These are phyloP conservation scores for Oeneis ivallda DNA, from an alignment of 2,888 invertebrate genomes.

Conservation along the genomic window DNA sequence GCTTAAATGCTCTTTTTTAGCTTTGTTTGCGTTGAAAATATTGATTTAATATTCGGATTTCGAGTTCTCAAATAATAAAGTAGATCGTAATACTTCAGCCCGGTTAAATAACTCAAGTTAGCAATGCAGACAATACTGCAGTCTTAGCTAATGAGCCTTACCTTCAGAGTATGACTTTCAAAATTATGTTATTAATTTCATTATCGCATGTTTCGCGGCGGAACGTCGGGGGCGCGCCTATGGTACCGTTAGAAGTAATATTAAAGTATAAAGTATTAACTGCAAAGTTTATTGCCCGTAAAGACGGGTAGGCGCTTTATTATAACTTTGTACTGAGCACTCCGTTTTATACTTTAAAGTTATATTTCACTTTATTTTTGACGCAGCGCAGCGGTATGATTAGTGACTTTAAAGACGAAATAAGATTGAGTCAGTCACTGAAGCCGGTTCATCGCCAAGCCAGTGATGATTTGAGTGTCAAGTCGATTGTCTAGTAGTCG, in stretches of 20 bases:
- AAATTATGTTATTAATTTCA: slow-evolving; percentile 23
- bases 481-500: too few relatives aligned
- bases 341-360: slow-evolving; percentile 17
- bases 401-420: neutral
- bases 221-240: slow-evolving; percentile 15
- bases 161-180: slow-evolving; percentile 17
- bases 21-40: too few relatives aligned
- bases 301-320: slow-evolving; percentile 24
- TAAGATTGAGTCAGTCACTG: too few relatives aligned
- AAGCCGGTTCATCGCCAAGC: too few relatives aligned
- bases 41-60: too few relatives aligned
- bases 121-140: slow-evolving; percentile 17
- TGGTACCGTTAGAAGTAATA: slow-evolving; percentile 20
- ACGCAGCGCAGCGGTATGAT: neutral
- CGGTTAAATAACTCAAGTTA: neutral
- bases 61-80: neutral
- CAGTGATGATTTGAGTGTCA: too few relatives aligned
- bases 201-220: slow-evolving; percentile 16
- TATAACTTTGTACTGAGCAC: slow-evolving; percentile 24
- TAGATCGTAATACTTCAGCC: neutral
- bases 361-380: slow-evolving; percentile 10
- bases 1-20: too few relatives aligned
- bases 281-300: slow-evolving; percentile 26
- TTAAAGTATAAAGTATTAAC: slow-evolving; percentile 24
- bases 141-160: slow-evolving; percentile 1